Conservation (phyloP, 2,113 vertebrate species). For the Eretmochelys imbricata region DNA sequence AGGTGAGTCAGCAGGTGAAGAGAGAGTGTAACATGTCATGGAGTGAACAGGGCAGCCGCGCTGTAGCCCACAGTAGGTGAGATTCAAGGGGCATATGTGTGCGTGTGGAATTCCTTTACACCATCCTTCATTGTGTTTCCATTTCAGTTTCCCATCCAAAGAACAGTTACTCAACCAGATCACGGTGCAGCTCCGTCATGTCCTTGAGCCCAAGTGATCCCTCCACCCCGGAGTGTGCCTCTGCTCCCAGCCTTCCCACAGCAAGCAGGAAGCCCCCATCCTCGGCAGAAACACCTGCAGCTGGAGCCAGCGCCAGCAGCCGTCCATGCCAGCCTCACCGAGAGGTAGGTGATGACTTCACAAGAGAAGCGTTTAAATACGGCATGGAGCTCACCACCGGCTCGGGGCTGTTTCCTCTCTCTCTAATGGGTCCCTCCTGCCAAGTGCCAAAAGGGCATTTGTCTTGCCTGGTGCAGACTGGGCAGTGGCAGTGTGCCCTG, state of each 20-base stretch:
- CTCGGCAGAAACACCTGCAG: conserved; percentile 25
- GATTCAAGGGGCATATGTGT: neutral
- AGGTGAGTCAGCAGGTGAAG: neutral
- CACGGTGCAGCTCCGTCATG: conserved; percentile 83
- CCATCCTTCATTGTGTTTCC: neutral
- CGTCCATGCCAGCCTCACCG: conserved; percentile 77
- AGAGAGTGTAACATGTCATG: neutral
- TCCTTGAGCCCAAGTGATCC: conserved; percentile 68
- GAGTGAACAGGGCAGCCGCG: rapidly evolving
- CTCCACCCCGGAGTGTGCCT: conserved; percentile 62
- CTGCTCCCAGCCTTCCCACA: conserved; percentile 62
- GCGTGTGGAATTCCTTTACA: neutral
- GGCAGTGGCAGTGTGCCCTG: neutral
- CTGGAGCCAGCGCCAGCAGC: neutral
- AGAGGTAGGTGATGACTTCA: conserved; percentile 80
- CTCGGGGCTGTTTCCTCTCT: neutral
- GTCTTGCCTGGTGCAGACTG: conserved; percentile 6
- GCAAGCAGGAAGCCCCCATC: conserved; percentile 55
- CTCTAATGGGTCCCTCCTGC: neutral
- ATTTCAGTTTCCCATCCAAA: conserved; percentile 91
- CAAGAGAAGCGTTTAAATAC: neutral
- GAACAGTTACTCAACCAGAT: conserved; percentile 90
- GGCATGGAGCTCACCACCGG: no score
- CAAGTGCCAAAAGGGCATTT: conserved; percentile 22
- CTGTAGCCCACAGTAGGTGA: neutral